Percentiles rank a stretch among this genome's conserved stretches.
These are phyloP conservation scores for Halictus rubicundus DNA, from an alignment of 1,140 invertebrate species.

Conservation along the genomic window DNA sequence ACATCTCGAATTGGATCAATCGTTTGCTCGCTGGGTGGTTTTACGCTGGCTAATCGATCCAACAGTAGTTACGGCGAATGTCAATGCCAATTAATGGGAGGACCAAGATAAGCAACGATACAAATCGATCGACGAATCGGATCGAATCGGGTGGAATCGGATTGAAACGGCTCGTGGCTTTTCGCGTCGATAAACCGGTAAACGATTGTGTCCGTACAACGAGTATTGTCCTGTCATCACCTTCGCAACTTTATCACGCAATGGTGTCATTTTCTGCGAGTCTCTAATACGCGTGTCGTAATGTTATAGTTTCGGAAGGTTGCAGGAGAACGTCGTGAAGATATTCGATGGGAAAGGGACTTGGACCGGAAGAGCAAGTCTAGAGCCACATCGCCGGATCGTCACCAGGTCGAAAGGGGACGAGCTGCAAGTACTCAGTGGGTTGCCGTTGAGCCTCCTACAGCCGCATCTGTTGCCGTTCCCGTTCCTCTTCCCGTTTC, in stretches of 20 bases:
- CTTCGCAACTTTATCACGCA: slow-evolving; percentile 59
- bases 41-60: slow-evolving; percentile 15
- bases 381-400: slow-evolving; percentile 75
- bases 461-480: too few relatives aligned
- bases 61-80: not conserved
- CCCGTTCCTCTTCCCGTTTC: not conserved
- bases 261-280: slow-evolving; percentile 74
- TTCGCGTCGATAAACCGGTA: slow-evolving; percentile 10
- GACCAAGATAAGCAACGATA: slow-evolving; percentile 1
- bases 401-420: slow-evolving; percentile 69
- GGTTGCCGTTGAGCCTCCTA: slow-evolving; percentile 19
- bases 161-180: slow-evolving; percentile 39
- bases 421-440: slow-evolving; percentile 75
- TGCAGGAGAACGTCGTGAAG: slow-evolving; percentile 80
- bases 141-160: too few relatives aligned
- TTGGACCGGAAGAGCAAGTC: slow-evolving; percentile 80
- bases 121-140: too few relatives aligned
- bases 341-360: slow-evolving; percentile 79
- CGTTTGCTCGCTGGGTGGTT: not conserved
- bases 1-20: slow-evolving; percentile 23
- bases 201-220: slow-evolving; percentile 1
- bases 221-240: slow-evolving; percentile 30
- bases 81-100: slow-evolving; percentile 9
- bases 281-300: slow-evolving; percentile 77
- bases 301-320: slow-evolving; percentile 82